Base-by-base conservation (phyloP, 2,888 invertebrate genomes). In the Onchidella celtica region DNA sequence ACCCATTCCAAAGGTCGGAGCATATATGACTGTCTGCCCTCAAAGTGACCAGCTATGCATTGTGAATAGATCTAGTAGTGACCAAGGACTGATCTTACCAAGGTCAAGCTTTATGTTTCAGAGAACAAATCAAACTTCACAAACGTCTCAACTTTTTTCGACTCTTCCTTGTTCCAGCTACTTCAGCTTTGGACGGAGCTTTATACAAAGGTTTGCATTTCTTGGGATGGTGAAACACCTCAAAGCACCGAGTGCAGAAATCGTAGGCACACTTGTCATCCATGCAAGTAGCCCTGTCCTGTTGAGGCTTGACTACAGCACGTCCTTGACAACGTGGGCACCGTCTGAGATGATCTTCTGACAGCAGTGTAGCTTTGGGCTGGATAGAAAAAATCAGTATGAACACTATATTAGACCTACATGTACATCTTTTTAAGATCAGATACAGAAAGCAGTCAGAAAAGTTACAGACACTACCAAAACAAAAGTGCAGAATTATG, bases 321-420 rank as follows among this genome's bases (percentile, higher is more conserved):
- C 89, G 86, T 36, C 85, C 84, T 17, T 86, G 84, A 83, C 90
- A 91, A 29, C 81, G 83, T 0, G 89, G 89, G 83, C 90, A 91
- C 34, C 87, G 86, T 38, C 86, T 83, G 21, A 91, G 85, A 3
- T 75, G 79, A 40, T 91, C 89, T 9, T 89, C 90, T 82, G 87
- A 89, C 55, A 86, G 85, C n/a, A 91, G 57, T n/a, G 27, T n/a
- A 57, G 66, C 66, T 36, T 68, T 66, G 29, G 34, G 4, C 77
- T 77, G 77, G 27, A 61, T 4, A 24, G n/a, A 61, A 14, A 38
- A 17, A 73, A 32, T 17, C 17, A 14, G 14, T 38, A 6, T 21
- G 6, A 59, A 17, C 38, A 1, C 57, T 57, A 34, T 17, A 77
- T 36, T 3, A n/a, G 3, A 68, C n/a, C n/a, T n/a, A n/a, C n/a